These are phyloP conservation scores for Corythornis madagascariensis DNA, from an alignment of 2,113 vertebrate species.

Conservation along the genomic window DNA sequence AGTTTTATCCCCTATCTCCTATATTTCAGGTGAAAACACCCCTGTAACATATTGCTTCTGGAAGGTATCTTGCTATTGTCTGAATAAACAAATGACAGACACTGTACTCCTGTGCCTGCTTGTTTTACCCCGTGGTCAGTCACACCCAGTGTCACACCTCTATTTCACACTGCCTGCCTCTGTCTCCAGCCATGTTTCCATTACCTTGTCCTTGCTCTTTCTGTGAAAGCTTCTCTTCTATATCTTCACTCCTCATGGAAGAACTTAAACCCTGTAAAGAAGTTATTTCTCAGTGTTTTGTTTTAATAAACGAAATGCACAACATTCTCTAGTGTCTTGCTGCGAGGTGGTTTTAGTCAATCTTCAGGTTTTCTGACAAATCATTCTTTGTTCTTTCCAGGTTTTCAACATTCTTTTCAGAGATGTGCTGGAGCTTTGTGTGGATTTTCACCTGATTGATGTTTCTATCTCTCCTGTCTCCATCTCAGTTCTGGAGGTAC, in stretches of 20 bases:
- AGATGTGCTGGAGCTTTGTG: background rate
- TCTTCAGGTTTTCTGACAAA: background rate
- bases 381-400: background rate
- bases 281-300: background rate
- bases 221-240: background rate
- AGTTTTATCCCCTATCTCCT: background rate
- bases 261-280: background rate
- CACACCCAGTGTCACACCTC: background rate
- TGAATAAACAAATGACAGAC: background rate
- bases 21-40: background rate
- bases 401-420: background rate
- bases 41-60: background rate
- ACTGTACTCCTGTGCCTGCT: background rate
- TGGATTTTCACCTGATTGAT: background rate
- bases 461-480: background rate
- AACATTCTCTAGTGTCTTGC: background rate
- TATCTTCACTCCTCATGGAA: background rate
- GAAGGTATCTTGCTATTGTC: background rate
- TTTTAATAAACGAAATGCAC: background rate
- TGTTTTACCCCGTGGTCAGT: background rate
- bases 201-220: background rate
- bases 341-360: background rate
- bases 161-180: background rate
- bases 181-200: background rate
- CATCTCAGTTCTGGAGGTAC: background rate